Conservation (phyloP, 2,113 vertebrate genomes). For the Chamaea fasciata region DNA sequence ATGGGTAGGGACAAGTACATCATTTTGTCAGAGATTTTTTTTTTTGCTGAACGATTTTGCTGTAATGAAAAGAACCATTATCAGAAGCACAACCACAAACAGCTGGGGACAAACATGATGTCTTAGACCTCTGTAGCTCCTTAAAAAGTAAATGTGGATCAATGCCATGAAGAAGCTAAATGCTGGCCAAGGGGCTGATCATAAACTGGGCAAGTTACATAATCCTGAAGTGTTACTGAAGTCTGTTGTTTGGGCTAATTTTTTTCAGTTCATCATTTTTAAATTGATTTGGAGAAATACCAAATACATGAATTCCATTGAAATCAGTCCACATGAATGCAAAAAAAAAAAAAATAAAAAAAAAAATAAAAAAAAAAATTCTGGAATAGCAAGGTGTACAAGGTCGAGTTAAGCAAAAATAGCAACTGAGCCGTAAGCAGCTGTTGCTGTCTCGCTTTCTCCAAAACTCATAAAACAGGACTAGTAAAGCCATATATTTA, state of each 20-base stretch:
- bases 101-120: background rate
- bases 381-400: background rate
- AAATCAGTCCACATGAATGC: background rate
- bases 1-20: background rate
- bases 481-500: background rate
- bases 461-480: background rate
- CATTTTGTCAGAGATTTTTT: background rate
- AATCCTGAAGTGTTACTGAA: background rate
- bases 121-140: background rate
- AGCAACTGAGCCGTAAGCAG: background rate
- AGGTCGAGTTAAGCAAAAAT: background rate
- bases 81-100: background rate
- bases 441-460: background rate
- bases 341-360: background rate
- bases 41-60: background rate
- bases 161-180: background rate
- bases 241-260: background rate
- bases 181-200: background rate
- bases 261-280: background rate
- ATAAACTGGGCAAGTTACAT: background rate
- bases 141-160: background rate
- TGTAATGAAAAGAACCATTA: background rate
- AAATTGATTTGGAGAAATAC: background rate
- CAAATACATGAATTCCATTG: background rate
- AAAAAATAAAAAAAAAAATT: background rate